Evolutionary conservation across 2,888 invertebrate genomes (phyloP), one percentile per base, ranked within the genome.

Genomic region (Peribatodes rhomboidaria): DNA sequence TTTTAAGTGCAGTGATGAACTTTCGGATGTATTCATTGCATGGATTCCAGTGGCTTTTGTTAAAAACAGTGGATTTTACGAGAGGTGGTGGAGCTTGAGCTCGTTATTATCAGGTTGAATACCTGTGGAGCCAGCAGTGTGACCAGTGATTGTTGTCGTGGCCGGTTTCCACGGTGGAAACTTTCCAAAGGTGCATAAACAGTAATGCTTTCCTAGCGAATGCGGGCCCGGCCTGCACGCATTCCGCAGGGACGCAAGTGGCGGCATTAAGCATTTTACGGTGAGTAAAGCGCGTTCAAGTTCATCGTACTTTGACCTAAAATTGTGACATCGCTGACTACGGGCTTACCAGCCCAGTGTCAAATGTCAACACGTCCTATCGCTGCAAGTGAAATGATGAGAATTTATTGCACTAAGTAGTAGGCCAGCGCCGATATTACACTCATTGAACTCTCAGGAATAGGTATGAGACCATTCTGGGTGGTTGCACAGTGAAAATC

Each of bases 81-180:
- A 86, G 80, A 87, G 74, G 85, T 88, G 85, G 85, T 89, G 85
- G 81, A 85, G 85, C 86, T 88, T 79, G 79, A 79, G 85, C 85
- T 84, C 86, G 80, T 84, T 87, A 84, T 82, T 86, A 87, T 84
- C 83, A 84, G 81, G 80, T 85, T 77, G 75, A 78, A 80, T 83
- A 78, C 81, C 81, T 81, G 83, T 82, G 82, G 83, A 88, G 84
- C 80, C 81, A 83, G 81, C 81, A 88, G 87, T 92, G 90, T 89
- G 86, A 89, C 86, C 89, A 92, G 92, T 92, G 92, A 92, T 92
- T 93, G 92, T 92, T 91, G 91, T 90, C 90, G 89, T 89, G 88
- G 89, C 92, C 87, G 89, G 92, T 92, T 93, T 91, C 89, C 88
- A 85, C 86, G 81, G 81, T 86, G 92, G 89, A 90, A 89, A 92